phyloP scores from a whole-genome alignment of 1,140 invertebrate genomes.

The Palaemon carinicauda region DNA sequence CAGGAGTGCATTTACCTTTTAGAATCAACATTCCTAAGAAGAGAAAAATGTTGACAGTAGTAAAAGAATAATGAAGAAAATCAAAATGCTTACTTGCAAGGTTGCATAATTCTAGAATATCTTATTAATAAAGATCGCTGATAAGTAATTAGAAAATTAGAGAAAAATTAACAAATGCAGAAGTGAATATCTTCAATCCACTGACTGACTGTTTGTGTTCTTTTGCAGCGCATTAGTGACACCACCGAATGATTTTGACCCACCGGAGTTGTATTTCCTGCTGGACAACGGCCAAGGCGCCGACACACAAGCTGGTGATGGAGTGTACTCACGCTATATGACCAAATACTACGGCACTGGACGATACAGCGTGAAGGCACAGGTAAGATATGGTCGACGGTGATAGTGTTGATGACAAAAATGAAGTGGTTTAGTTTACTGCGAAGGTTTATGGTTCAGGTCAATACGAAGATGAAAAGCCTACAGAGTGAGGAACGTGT shows the following conservation, averaged over 20 bases:
- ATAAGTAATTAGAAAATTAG: too few species aligned
- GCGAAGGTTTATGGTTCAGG: too few species aligned
- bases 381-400: not conserved
- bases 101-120: not conserved
- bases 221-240: slow-evolving; percentile 34
- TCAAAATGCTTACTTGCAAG: not conserved
- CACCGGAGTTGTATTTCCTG: not conserved
- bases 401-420: not conserved
- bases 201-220: not conserved
- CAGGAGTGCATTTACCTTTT: too few species aligned
- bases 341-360: slow-evolving; percentile 24
- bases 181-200: not conserved
- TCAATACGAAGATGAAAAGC: too few species aligned
- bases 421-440: not conserved
- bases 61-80: too few species aligned
- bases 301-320: slow-evolving; percentile 30
- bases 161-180: too few species aligned
- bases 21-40: too few species aligned
- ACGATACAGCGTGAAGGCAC: slow-evolving; percentile 43
- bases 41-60: too few species aligned
- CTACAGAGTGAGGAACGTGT: too few species aligned
- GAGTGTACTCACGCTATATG: slow-evolving; percentile 47
- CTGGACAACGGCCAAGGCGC: slow-evolving; percentile 46
- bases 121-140: not conserved
- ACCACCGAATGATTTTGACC: slow-evolving; percentile 18